phyloP scores from a whole-genome alignment of 2,797 vertebrate genomes.

The Myotis daubentonii region DNA sequence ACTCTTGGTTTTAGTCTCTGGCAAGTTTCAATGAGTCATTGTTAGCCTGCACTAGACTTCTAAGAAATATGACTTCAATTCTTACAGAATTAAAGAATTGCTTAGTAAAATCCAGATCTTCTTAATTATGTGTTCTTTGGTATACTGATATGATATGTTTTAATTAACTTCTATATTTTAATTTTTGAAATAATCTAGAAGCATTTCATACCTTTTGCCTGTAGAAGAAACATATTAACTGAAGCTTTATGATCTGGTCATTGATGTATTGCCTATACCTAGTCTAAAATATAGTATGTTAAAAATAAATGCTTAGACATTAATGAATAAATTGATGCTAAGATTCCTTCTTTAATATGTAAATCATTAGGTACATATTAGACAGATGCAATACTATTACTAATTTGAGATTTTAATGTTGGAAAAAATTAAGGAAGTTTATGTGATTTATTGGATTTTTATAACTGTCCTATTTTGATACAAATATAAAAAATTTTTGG shows the following conservation, averaged over 20 bases:
- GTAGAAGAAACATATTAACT: neutral
- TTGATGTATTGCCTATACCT: neutral
- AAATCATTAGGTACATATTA: neutral
- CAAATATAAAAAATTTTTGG: neutral
- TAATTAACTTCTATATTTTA: neutral
- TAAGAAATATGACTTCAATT: neutral
- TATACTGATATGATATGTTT: neutral
- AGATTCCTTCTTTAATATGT: neutral
- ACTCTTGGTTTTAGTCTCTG: too few species aligned
- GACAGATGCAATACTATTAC: neutral
- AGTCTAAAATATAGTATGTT: neutral
- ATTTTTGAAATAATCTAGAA: neutral
- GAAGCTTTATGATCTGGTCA: neutral
- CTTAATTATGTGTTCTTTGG: neutral
- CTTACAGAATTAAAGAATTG: neutral
- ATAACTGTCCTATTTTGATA: neutral
- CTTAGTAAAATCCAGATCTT: neutral
- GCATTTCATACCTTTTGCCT: neutral
- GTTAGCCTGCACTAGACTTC: neutral
- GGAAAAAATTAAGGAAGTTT: neutral
- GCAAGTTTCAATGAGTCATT: neutral
- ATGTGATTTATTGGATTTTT: neutral
- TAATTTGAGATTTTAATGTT: neutral
- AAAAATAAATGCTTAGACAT: neutral
- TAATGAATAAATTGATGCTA: neutral